These are phyloP conservation scores for Camponotus vicinus DNA, from an alignment of 1,140 invertebrate species.

Conservation along the genomic window DNA sequence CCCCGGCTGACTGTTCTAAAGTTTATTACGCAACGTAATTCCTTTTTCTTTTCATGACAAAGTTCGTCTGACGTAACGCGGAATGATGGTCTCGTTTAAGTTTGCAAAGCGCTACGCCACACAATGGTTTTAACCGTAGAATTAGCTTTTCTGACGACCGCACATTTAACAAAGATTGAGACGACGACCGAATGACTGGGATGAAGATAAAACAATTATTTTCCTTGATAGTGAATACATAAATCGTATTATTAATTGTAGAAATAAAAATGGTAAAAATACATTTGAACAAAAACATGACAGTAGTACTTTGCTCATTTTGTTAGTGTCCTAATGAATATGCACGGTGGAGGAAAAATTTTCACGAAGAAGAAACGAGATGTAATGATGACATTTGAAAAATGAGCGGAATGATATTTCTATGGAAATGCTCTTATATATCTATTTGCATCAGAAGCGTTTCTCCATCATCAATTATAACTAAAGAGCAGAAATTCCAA, in stretches of 20 bases:
- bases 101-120: constrained; percentile 60
- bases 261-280: background rate
- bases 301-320: background rate
- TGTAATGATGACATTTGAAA: constrained; percentile 31
- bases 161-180: constrained; percentile 43
- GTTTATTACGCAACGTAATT: constrained; percentile 70
- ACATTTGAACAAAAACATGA: background rate
- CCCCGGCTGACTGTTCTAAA: constrained; percentile 36
- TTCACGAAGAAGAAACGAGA: constrained; percentile 23
- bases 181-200: background rate
- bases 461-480: constrained; percentile 64
- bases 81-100: constrained; percentile 70
- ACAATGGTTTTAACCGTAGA: constrained; percentile 61
- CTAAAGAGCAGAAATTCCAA: constrained; percentile 35
- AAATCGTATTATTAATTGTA: background rate
- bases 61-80: constrained; percentile 59
- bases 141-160: constrained; percentile 66
- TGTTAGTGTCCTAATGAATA: constrained; percentile 30
- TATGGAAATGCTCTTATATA: constrained; percentile 36
- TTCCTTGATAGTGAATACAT: background rate
- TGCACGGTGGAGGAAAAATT: constrained; percentile 1
- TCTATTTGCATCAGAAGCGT: constrained; percentile 52
- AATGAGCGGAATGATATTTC: constrained; percentile 32
- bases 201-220: constrained; percentile 46
- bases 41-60: constrained; percentile 67